Evolutionary conservation across 1,140 invertebrate species (phyloP), one percentile per base, ranked within the genome.

Genomic region (Papilio glaucus): DNA sequence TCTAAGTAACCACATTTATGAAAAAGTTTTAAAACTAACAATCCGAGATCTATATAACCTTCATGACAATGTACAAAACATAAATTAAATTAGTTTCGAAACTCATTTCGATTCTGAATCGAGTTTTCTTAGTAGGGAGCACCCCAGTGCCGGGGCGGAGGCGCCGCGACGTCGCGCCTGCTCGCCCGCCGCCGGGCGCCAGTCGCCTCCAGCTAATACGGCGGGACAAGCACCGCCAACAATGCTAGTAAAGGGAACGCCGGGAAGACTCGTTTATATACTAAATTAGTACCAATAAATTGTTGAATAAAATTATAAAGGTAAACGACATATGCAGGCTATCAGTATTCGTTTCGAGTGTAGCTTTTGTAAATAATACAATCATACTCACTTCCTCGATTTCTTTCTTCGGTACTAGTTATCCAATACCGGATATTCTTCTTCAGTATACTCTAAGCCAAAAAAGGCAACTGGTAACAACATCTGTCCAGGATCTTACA

Each of bases 121-220:
- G 78, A 81, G 81, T 80, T 70, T 7, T 26, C 13, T 8, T 75
- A 39, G 85, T 89, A 81, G 67, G 75, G 75, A 39, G 24, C 77
- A 77, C 79, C 74, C 72, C 74, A 72, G 49, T 41, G 53, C 1
- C 70, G 73, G 85, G 84, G 80, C 84, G 63, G 67, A 76, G 87
- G 85, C 85, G 87, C 85, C 87, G 77, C 71, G 77, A 77, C 84
- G 87, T 72, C 87, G 87, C 87, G 85, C 67, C 85, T 74, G 42
- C 8, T 39, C 69, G 71, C 29, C 29, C 29, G 85, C n/a, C n/a
- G n/a, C 72, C 74, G 80, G 85, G 79, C 85, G 80, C 78, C 82
- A 75, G 80, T 73, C 79, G 79, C 76, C 72, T 72, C 72, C 53
- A 62, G 72, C 41, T 33, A 69, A 53, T 49, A 49, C 42, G 67